A percentile compares a stretch with the other conserved stretches of the same genome.
Evolutionary conservation across 2,888 invertebrate genomes (phyloP).

Genomic region (Callyntrura guangdongensis): DNA sequence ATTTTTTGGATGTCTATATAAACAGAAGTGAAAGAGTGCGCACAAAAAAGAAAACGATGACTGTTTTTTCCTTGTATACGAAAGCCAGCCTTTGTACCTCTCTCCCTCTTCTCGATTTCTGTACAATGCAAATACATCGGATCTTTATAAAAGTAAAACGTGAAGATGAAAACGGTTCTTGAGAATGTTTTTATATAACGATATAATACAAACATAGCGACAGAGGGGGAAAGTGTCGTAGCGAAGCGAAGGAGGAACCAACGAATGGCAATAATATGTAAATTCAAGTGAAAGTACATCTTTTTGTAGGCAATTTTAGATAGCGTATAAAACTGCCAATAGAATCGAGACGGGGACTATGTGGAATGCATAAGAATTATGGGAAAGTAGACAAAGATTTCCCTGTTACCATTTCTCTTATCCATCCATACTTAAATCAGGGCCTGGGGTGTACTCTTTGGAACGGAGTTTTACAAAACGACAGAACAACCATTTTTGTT

Average conservation of each 20-base stretch:
- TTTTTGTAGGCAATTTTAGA: slow-evolving; percentile 71
- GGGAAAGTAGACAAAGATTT: slow-evolving; percentile 50
- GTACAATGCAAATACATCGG: slow-evolving; percentile 21
- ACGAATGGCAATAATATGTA: slow-evolving; percentile 79
- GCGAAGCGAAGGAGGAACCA: slow-evolving; percentile 62
- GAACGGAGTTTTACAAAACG: neutral
- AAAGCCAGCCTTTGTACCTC: neutral
- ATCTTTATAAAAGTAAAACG: slow-evolving; percentile 38
- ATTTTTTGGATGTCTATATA: slow-evolving; percentile 1
- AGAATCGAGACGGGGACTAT: slow-evolving; percentile 52
- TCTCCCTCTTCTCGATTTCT: slow-evolving; percentile 37
- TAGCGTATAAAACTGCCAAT: slow-evolving; percentile 73
- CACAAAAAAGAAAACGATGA: slow-evolving; percentile 54
- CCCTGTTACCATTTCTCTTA: slow-evolving; percentile 36
- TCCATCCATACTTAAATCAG: neutral
- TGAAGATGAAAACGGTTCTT: slow-evolving; percentile 35
- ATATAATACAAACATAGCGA: slow-evolving; percentile 17
- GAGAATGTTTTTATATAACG: slow-evolving; percentile 20
- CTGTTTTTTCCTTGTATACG: slow-evolving; percentile 37
- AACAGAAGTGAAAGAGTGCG: neutral
- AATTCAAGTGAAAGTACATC: slow-evolving; percentile 73
- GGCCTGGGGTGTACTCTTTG: too few relatives aligned
- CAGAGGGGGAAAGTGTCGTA: slow-evolving; percentile 36
- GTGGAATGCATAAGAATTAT: slow-evolving; percentile 69
- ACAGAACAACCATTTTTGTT: slow-evolving; percentile 18